Base-by-base conservation (phyloP, 2,797 vertebrate species). In the Spondyliosoma cantharus region DNA sequence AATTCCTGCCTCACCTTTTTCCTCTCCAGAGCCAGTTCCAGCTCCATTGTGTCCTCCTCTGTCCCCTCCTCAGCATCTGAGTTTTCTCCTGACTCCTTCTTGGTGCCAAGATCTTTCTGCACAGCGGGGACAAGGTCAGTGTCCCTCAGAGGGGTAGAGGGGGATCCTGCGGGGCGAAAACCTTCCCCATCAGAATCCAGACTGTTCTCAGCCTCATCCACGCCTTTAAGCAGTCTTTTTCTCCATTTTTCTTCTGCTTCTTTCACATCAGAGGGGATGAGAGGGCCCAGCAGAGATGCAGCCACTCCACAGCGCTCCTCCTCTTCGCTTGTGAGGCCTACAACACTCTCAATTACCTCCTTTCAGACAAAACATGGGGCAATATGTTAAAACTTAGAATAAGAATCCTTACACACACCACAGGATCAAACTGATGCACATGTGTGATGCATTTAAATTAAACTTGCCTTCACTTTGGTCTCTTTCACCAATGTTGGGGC, bases 241-340 rank as follows among this genome's bases (percentile, higher is more conserved):
- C 98, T 95, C 98, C 98, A 99, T 71, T 96, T 96, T 74, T 99
- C 98, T 83, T 99, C 98, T 37, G 97, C 96, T 74, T 97, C 96
- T 89, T 99, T 99, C 56, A 99, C 96, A 74, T 97, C 96, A 0
- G 96, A 95, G 0, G 98, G 97, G 83, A 99, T 92, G 0, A 99
- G 94, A 0, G 98, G 97, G 25, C 96, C 98, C 5, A 99, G 95
- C 9, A 99, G 93, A 29, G 97, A 96, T 0, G 96, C 97, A 1
- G 98, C 98, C 58, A 99, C 98, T 7, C 98, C 98, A 4, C 87
- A 94, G 62, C 90, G 95, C 80, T 99, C 97, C 80, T 99, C 98
- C 74, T 98, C 97, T 0, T 94, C 97, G 61, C 95, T 97, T 66
- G 97, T 96, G 66, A 99, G 96, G 5, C 96, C 98, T 25, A 98